Evolutionary conservation across 2,888 invertebrate genomes (phyloP), one percentile per base, ranked within the genome.

Genomic region (Dicyrtoma fusca): DNA sequence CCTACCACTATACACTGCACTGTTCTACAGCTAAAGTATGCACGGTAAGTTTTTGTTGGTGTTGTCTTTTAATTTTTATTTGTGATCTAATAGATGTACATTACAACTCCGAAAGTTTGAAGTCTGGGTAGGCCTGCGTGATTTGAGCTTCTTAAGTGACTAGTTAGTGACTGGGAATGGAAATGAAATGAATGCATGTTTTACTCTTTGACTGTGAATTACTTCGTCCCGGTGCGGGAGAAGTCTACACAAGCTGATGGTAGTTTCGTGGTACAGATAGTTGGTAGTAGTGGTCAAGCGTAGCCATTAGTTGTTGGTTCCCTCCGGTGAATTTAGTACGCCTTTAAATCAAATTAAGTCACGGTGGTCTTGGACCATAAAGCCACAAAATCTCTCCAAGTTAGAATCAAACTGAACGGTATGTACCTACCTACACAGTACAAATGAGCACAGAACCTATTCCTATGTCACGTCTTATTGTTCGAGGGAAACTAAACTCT

Each of bases 331-430:
- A 68, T 68, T 68, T 47, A 70, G 53, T 55, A 70, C 25, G 53
- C 23, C 44, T 63, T 70, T 70, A 70, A 70, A 70, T 70, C 70
- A 70, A 70, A 61, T 47, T 70, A 47, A 63, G 70, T 70, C 70
- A 70, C 19, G 70, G 70, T 70, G 70, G 70, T 70, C 70, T 44
- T 14, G 17, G 4, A 61, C 42, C 57, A 57, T 57, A 57, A 57
- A 61, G 61, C 61, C 61, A 61, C 61, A 17, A 42, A 49, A 34
- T 8, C 3, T 34, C 34, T 34, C n/a, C n/a, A n/a, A n/a, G n/a
- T n/a, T n/a, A n/a, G n/a, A n/a, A n/a, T 34, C 34, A 34, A 49
- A 4, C 14, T 13, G 17, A 49, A 49, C 49, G 11, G 49, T 49
- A 17, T 49, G 49, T 49, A 49, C 10, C 49, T 49, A n/a, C n/a